These are phyloP conservation scores for Panopea generosa DNA, from an alignment of 2,888 invertebrate genomes.

Conservation along the genomic window DNA sequence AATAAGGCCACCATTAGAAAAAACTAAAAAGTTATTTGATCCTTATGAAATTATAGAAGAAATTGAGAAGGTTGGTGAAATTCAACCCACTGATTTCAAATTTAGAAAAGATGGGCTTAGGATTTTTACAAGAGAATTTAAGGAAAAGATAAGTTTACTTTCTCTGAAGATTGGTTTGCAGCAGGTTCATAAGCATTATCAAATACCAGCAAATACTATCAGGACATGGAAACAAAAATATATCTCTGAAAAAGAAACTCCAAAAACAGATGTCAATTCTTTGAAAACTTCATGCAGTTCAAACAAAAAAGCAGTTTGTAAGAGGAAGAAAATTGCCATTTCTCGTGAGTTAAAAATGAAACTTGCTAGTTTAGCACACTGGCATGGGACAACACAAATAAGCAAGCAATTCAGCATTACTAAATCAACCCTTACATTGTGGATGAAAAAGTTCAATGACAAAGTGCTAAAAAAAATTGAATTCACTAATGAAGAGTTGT, in stretches of 20 bases:
- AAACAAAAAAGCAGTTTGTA: not conserved
- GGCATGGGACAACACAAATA: slow-evolving; percentile 13
- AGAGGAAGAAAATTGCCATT: slow-evolving; percentile 10
- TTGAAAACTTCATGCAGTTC: not conserved
- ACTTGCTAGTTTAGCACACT: slow-evolving; percentile 25
- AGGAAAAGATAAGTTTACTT: no score
- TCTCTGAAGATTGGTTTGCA: not conserved
- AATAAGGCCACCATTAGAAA: no score
- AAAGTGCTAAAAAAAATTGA: slow-evolving; percentile 30
- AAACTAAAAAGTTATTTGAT: no score
- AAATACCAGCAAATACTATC: not conserved
- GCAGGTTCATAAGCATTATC: not conserved
- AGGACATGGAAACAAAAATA: not conserved
- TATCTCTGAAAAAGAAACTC: not conserved
- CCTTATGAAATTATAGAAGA: no score
- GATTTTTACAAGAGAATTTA: no score
- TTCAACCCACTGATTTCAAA: no score
- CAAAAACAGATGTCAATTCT: no score
- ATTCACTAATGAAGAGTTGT: slow-evolving; percentile 41
- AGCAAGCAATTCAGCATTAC: slow-evolving; percentile 26
- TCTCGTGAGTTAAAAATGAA: slow-evolving; percentile 35
- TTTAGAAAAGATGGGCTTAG: no score
- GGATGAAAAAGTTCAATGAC: slow-evolving; percentile 14
- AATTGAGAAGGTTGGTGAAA: no score
- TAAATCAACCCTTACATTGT: slow-evolving; percentile 4